A percentile compares a stretch with the other conserved stretches of the same genome.
Evolutionary conservation across 2,888 invertebrate genomes (phyloP).

Genomic region (Dendrolimus pini): DNA sequence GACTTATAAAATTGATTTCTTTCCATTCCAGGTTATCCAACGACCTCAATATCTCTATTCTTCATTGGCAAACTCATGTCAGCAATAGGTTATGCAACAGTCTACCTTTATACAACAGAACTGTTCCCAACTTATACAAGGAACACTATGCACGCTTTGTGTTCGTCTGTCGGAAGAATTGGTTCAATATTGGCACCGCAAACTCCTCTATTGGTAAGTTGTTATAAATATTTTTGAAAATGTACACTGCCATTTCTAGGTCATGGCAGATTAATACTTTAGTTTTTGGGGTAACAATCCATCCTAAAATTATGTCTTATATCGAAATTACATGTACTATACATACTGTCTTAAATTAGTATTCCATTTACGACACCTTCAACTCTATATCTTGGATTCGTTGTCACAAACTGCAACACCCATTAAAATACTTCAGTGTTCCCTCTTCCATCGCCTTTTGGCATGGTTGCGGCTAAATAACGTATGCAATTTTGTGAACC

Average conservation of each 20-base stretch:
- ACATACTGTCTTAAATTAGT: too few relatives aligned
- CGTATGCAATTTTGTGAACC: too few relatives aligned
- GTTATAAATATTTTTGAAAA: constrained; percentile 72
- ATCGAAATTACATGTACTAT: too few relatives aligned
- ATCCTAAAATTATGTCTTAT: not conserved
- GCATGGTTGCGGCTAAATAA: too few relatives aligned
- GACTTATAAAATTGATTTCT: not conserved
- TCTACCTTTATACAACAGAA: constrained; percentile 84
- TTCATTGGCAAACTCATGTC: constrained; percentile 68
- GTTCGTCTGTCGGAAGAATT: constrained; percentile 82
- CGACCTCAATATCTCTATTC: constrained; percentile 40
- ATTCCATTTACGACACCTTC: too few relatives aligned
- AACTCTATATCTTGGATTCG: too few relatives aligned
- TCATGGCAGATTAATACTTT: constrained; percentile 43
- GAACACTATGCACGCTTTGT: constrained; percentile 81
- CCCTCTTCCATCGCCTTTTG: too few relatives aligned
- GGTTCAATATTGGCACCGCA: constrained; percentile 84
- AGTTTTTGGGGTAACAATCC: not conserved
- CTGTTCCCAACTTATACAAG: constrained; percentile 84
- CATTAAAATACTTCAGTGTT: too few relatives aligned
- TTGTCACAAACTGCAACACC: too few relatives aligned
- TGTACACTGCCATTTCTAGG: constrained; percentile 78
- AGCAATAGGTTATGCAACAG: constrained; percentile 79
- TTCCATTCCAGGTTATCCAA: constrained; percentile 19
- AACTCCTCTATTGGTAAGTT: constrained; percentile 79